Base-by-base conservation (phyloP, 2,797 vertebrate species). In the Tenualosa thibaudeaui region DNA sequence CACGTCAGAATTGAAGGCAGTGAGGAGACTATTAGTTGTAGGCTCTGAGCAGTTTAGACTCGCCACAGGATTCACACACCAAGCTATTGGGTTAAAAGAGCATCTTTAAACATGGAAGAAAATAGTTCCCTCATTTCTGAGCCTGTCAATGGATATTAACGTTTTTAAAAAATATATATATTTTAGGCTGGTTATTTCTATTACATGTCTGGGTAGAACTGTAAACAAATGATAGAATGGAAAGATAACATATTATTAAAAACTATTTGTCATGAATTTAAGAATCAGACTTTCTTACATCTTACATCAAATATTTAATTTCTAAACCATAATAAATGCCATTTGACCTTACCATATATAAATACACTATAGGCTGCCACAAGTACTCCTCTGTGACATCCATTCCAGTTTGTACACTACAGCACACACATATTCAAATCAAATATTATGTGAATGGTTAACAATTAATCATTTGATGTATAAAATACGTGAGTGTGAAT, bases 21-120 rank as follows among this genome's bases (percentile, higher is more conserved):
- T 2, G 81, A 94, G 87, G 50, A 95, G 89, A 5, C 90, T 87
- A 0, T 37, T 83, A 7, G 90, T 91, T 85, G 65, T 88, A 0
- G 93, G 90, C 10, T 87, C 2, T 1, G 93, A 90, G 84, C 94
- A 95, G 75, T 89, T 94, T 65, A 94, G 0, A 0, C 7, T 2
- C 1, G 85, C 0, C 6, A 19, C 26, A 5, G 85, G 81, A n/a
- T 49, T 46, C 49, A 68, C 17, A 83, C 86, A 88, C 1, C 81
- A 58, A 84, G 53, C 93, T 93, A 89, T 6, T 6, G 5, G 17
- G 46, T 46, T 31, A 31, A 31, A 31, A 1, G 31, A 31, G 1
- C 31, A 31, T 31, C 31, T 31, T 31, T 31, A 31, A 31, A 31
- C 31, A 31, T 31, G 31, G 31, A 31, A 31, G 31, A 31, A 31